phyloP scores from a whole-genome alignment of 2,888 invertebrate genomes.

The Andricus quercusramuli region DNA sequence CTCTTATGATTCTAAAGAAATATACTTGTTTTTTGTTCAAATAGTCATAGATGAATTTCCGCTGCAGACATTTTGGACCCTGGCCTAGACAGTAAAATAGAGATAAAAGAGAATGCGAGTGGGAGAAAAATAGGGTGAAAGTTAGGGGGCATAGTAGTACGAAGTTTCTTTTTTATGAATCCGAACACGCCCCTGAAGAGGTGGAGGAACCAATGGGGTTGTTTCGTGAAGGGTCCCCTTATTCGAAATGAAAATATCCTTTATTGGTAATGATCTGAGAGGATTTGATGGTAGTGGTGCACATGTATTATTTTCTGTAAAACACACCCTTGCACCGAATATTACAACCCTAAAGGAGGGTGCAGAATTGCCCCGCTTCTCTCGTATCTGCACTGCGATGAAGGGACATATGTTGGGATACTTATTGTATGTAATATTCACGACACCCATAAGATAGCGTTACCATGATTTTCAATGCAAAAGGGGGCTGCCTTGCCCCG shows the following conservation, averaged over 20 bases:
- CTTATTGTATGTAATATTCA: conserved; percentile 68
- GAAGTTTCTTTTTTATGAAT: not conserved
- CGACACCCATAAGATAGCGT: conserved; percentile 68
- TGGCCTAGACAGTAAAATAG: not conserved
- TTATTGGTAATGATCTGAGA: conserved; percentile 34
- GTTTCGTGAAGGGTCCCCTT: not conserved
- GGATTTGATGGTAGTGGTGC: not conserved
- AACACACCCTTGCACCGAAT: conserved; percentile 27
- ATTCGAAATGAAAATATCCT: conserved; percentile 33
- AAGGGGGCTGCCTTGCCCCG: conserved; percentile 53
- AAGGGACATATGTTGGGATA: conserved; percentile 56
- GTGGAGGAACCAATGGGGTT: conserved; percentile 26
- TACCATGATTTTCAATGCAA: conserved; percentile 73
- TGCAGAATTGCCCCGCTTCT: conserved; percentile 22
- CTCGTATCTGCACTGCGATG: not conserved
- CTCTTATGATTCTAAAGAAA: too few species aligned
- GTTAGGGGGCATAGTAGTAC: not conserved
- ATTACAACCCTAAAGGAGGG: conserved; percentile 30
- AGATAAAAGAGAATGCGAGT: not conserved
- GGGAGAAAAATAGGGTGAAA: not conserved
- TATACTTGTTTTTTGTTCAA: too few species aligned
- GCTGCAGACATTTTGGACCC: too few species aligned
- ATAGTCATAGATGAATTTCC: too few species aligned
- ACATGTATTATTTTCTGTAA: conserved; percentile 10
- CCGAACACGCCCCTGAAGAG: conserved; percentile 32